phyloP scores from a whole-genome alignment of 2,888 invertebrate genomes.

The Euclidia mi region DNA sequence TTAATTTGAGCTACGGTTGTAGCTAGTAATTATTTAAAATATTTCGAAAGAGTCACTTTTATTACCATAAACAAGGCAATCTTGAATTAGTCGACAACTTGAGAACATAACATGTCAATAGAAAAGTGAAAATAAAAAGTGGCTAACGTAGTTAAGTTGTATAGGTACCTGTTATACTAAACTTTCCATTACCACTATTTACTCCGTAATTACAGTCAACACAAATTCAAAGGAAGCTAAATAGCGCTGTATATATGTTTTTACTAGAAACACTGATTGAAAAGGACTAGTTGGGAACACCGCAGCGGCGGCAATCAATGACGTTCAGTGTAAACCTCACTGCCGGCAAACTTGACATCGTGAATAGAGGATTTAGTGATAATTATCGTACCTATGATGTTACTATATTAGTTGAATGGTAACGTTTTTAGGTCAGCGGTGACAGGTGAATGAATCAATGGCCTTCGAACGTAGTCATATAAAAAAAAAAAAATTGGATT shows the following conservation, averaged over 20 bases:
- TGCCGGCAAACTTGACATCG: slow-evolving; percentile 51
- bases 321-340: slow-evolving; percentile 52
- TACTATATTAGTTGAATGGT: slow-evolving; percentile 11
- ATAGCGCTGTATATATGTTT: slow-evolving; percentile 51
- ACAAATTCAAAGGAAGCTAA: slow-evolving; percentile 44
- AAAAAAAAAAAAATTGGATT: too few relatives aligned
- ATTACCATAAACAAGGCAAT: too few relatives aligned
- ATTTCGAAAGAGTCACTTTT: too few relatives aligned
- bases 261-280: slow-evolving; percentile 62
- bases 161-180: too few relatives aligned
- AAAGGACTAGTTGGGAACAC: slow-evolving; percentile 71
- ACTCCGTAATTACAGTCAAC: slow-evolving; percentile 23
- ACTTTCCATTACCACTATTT: slow-evolving; percentile 6
- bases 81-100: too few relatives aligned
- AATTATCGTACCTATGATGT: slow-evolving; percentile 56
- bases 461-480: too few relatives aligned
- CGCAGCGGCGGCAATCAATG: slow-evolving; percentile 66
- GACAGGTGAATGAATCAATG: neutral
- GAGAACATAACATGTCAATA: too few relatives aligned
- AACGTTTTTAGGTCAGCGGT: slow-evolving; percentile 1
- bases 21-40: too few relatives aligned
- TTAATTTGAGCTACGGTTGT: too few relatives aligned
- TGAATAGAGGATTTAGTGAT: slow-evolving; percentile 61
- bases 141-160: too few relatives aligned
- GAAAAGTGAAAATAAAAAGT: too few relatives aligned